Percentiles rank a stretch among this genome's conserved stretches.
These are phyloP conservation scores for Carposina sasakii DNA, from an alignment of 1,140 invertebrate species.

Conservation along the genomic window DNA sequence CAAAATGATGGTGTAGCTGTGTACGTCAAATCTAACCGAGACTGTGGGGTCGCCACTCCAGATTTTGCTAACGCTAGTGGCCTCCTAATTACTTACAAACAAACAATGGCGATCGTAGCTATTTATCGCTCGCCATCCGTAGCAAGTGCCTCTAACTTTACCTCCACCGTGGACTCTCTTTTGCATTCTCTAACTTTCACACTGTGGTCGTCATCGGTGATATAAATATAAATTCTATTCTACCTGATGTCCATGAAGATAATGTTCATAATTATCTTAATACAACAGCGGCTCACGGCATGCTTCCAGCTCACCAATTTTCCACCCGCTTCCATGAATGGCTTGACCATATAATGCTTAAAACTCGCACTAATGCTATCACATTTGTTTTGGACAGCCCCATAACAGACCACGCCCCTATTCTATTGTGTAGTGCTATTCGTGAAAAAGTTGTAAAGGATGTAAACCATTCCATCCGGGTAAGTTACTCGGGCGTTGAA, in stretches of 20 bases:
- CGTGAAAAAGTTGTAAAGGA: not conserved
- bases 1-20: slow-evolving; percentile 26
- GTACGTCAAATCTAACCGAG: slow-evolving; percentile 8
- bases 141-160: slow-evolving; percentile 12
- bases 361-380: not conserved
- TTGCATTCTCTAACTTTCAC: not conserved
- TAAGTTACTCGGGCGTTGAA: not conserved
- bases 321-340: slow-evolving; percentile 11
- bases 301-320: slow-evolving; percentile 9
- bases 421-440: not conserved
- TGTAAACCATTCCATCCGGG: not conserved
- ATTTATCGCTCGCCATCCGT: slow-evolving; percentile 17
- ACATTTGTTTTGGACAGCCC: slow-evolving; percentile 1
- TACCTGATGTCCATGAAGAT: not conserved
- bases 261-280: slow-evolving; percentile 12
- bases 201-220: slow-evolving; percentile 16
- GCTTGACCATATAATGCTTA: slow-evolving; percentile 19
- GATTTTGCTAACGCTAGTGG: slow-evolving; percentile 1
- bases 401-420: slow-evolving; percentile 12
- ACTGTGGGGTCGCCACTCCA: not conserved
- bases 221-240: slow-evolving; percentile 23
- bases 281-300: slow-evolving; percentile 10
- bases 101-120: not conserved
- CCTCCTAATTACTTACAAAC: not conserved
- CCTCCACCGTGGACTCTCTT: slow-evolving; percentile 2